Evolutionary conservation across 2,797 vertebrate species (phyloP).

Genomic region (Chelon auratus): DNA sequence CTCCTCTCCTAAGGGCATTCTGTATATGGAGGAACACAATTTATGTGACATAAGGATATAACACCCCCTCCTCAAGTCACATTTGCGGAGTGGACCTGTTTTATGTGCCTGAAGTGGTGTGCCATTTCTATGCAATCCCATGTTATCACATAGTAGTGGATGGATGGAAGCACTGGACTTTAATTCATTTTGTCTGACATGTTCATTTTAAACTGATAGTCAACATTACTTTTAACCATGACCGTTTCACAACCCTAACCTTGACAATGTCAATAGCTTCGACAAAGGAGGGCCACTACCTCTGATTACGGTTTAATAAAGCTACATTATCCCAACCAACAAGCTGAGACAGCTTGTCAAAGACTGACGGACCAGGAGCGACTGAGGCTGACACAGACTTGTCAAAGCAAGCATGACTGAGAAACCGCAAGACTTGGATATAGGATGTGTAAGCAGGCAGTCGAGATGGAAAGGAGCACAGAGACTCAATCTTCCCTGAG

Average conservation of each 20-base stretch:
- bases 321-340: background rate
- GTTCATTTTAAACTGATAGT: background rate
- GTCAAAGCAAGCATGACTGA: background rate
- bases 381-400: background rate
- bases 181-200: no score
- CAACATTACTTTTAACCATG: background rate
- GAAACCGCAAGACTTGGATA: background rate
- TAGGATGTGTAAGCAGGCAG: constrained; percentile 29
- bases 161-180: no score
- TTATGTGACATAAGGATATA: no score
- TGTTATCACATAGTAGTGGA: no score
- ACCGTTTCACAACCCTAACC: background rate
- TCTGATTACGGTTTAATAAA: background rate
- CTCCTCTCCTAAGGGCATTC: no score
- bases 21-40: no score
- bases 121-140: no score
- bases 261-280: no score
- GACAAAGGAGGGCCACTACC: background rate
- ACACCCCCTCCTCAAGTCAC: no score
- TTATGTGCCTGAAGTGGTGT: no score
- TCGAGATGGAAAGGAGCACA: constrained; percentile 35
- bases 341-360: background rate
- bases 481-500: constrained; percentile 37
- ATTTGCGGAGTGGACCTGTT: no score
- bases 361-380: background rate